Conservation (phyloP, 1,140 invertebrate species). For the Trigoniulus corallinus region DNA sequence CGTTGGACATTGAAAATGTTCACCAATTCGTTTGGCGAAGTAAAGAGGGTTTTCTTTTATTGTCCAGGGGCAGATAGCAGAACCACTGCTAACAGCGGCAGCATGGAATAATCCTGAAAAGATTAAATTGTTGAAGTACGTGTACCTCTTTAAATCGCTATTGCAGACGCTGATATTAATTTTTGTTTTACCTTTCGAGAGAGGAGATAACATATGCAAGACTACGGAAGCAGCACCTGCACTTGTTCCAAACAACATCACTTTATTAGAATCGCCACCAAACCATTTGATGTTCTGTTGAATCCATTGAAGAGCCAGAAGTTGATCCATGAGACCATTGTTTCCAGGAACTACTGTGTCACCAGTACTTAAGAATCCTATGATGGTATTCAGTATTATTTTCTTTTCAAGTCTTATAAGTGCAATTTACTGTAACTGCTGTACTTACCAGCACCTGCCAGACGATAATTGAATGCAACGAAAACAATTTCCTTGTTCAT, state of each 20-base stretch:
- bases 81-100: not conserved
- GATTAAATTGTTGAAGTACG: not conserved
- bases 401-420: no score
- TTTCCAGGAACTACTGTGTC: constrained; percentile 37
- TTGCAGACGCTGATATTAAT: no score
- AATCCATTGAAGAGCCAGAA: constrained; percentile 40
- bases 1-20: not conserved
- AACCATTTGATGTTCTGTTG: constrained; percentile 37
- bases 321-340: constrained; percentile 47
- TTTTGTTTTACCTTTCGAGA: constrained; percentile 22
- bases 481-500: not conserved
- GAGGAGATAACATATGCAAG: constrained; percentile 42
- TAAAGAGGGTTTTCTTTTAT: not conserved
- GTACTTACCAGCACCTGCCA: no score
- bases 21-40: not conserved
- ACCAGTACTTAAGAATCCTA: constrained; percentile 21
- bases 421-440: no score
- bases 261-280: constrained; percentile 52
- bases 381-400: not conserved
- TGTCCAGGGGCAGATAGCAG: not conserved
- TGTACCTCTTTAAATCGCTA: no score
- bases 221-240: constrained; percentile 62
- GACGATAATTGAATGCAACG: not conserved
- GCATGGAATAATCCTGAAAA: not conserved
- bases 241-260: constrained; percentile 90